A percentile compares a stretch with the other conserved stretches of the same genome.
phyloP scores from a whole-genome alignment of 2,797 vertebrate genomes.

The Loriculus beryllinus region DNA sequence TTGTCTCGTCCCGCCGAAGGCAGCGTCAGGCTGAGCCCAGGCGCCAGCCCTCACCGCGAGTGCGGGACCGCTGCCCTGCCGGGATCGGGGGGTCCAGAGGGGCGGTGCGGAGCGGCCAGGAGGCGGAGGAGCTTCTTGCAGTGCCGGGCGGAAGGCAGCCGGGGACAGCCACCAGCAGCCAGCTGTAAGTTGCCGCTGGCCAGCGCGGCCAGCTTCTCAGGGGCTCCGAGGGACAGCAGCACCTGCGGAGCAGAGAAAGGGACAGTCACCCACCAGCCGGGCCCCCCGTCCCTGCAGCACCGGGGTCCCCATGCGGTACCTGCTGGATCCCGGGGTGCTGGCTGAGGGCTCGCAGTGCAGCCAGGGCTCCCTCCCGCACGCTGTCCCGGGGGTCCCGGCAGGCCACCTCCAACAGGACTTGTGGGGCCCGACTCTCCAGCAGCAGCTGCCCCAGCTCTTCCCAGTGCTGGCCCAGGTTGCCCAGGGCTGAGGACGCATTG shows the following conservation, averaged over 20 bases:
- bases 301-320: constrained; percentile 58
- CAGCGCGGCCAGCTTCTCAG: constrained; percentile 61
- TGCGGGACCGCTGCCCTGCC: accelerated
- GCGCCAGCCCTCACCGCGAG: neutral
- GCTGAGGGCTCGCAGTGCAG: constrained; percentile 79
- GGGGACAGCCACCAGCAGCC: neutral
- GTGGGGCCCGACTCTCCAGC: constrained; percentile 71
- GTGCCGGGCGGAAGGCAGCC: constrained; percentile 45
- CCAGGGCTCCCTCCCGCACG: constrained; percentile 84
- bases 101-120: constrained; percentile 20
- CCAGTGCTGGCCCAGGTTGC: constrained; percentile 75
- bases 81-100: neutral
- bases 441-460: constrained; percentile 67
- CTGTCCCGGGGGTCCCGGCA: constrained; percentile 80
- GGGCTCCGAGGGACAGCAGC: constrained; percentile 72
- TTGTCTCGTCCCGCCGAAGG: neutral
- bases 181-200: neutral
- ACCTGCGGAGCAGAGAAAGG: constrained; percentile 52
- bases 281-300: neutral
- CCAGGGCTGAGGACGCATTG: constrained; percentile 83
- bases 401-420: constrained; percentile 78
- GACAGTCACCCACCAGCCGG: neutral
- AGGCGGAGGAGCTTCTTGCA: constrained; percentile 68
- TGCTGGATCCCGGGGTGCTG: constrained; percentile 76
- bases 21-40: neutral